phyloP scores from a whole-genome alignment of 35 echinoderm and acorn worm species.

The Amphiura filiformis region DNA sequence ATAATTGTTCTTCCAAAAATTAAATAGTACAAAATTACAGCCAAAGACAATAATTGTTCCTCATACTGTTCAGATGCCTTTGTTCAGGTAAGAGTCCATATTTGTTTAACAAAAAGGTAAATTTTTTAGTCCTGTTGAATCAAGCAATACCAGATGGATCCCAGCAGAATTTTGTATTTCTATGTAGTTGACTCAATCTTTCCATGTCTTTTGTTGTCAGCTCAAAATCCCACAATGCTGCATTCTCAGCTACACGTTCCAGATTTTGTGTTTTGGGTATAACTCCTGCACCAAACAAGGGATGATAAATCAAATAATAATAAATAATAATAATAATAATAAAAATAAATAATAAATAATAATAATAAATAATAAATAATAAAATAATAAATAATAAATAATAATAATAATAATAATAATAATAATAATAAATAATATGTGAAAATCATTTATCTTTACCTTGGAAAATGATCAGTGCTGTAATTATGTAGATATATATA shows the following conservation, averaged over 20 bases:
- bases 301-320: no score
- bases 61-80: no score
- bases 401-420: neutral
- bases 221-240: neutral
- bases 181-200: neutral
- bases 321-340: neutral
- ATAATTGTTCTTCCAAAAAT: no score
- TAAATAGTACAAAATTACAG: no score
- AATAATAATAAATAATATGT: neutral
- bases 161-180: neutral
- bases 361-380: neutral
- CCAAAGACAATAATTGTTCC: no score
- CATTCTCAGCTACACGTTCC: neutral
- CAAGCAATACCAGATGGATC: neutral
- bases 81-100: no score
- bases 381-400: neutral
- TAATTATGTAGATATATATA: no score
- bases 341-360: neutral
- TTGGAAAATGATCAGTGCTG: neutral
- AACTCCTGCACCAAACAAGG: slow-evolving; percentile 6
- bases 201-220: neutral
- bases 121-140: no score
- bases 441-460: neutral
- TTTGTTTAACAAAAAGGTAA: no score
- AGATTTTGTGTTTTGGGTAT: neutral